A percentile compares a stretch with the other conserved stretches of the same genome.
These are phyloP conservation scores for Hypanus sabinus DNA, from an alignment of 2,113 vertebrate species.

Conservation along the genomic window DNA sequence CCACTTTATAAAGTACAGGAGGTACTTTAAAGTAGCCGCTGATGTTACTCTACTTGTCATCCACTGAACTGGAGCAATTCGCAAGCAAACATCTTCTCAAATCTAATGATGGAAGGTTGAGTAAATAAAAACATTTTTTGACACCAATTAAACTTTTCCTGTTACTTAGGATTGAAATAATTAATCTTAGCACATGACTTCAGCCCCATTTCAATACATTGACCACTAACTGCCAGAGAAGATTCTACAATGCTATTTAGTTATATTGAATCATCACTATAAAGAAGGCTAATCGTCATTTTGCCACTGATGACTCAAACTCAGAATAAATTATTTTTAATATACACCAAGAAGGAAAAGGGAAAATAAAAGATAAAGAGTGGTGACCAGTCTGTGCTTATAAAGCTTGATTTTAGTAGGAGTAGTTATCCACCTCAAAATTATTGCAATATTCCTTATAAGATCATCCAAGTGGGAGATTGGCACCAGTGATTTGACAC, in stretches of 20 bases:
- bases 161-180: neutral
- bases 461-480: neutral
- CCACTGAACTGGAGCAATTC: neutral
- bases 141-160: neutral
- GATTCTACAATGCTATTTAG: neutral
- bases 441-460: neutral
- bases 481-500: constrained; percentile 2
- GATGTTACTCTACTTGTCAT: no score
- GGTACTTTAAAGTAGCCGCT: no score
- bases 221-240: neutral
- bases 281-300: neutral
- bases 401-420: neutral
- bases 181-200: neutral
- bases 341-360: neutral
- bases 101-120: neutral
- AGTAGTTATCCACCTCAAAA: neutral
- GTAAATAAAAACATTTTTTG: neutral
- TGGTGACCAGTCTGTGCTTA: neutral
- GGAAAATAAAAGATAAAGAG: neutral
- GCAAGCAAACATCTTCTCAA: neutral
- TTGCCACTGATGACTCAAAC: neutral
- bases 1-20: no score
- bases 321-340: neutral
- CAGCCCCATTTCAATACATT: neutral
- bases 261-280: neutral